Evolutionary conservation across 2,113 vertebrate genomes (phyloP), one percentile per base, ranked within the genome.

Genomic region (Oncorhynchus clarkii): DNA sequence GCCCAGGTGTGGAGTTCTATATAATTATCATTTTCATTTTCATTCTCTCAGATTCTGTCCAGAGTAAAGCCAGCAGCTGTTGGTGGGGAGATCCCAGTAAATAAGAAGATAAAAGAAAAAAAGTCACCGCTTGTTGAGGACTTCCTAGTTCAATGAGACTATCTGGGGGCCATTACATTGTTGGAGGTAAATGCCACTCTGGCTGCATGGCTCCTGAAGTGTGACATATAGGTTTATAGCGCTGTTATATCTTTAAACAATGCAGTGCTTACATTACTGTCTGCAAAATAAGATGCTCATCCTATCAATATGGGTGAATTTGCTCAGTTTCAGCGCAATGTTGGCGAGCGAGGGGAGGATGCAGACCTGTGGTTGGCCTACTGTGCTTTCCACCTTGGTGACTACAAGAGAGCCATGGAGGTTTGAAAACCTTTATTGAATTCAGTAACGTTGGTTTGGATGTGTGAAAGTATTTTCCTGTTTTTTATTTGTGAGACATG

Each of bases 331-430:
- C 94, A 96, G 73, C 90, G 91, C 48, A 93, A 95, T 1, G 90
- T 88, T 64, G 93, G 92, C 2, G 94, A 95, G 75, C 84, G 92
- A 82, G 90, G 93, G 77, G 87, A 94, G 4, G 91, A 94, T 57
- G 67, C 88, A 22, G 91, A 89, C 60, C 84, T 96, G 65, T 96
- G 95, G 94, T 91, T 95, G 1, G 93, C 93, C 34, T 96, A 95
- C 80, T 93, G 91, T 69, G 93, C 94, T 5, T 95, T 96, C 85
- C 95, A 96, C 72, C 80, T 95, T 73, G 94, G 95, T 18, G 94
- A 96, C 88, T 94, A 95, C 87, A 94, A 90, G 82, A 91, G 92
- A 90, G 92, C 94, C 60, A 81, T 96, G 82, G 91, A 95, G 95
- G 95, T 96, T 22, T 64, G 76, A 8, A 26, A 45, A 27, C 22